Percentiles rank a stretch among this genome's conserved stretches.
These are phyloP conservation scores for Hipparchia semele DNA, from an alignment of 2,888 invertebrate species.

Conservation along the genomic window DNA sequence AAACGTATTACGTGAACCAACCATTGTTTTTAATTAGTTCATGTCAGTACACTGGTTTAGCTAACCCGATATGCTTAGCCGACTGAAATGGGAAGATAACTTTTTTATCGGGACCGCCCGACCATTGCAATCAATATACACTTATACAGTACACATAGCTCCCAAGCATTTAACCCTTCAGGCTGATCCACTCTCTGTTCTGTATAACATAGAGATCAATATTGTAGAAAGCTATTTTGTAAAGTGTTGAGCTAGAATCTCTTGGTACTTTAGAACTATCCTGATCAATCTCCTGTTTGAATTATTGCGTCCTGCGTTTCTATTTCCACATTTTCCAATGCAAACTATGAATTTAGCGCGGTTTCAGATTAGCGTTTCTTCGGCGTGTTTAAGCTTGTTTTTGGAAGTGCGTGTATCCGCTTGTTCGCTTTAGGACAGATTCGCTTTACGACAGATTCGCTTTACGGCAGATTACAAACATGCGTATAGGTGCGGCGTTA, in stretches of 20 bases:
- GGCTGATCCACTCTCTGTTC: constrained; percentile 1
- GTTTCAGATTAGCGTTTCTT: too few relatives aligned
- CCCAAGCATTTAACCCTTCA: background rate
- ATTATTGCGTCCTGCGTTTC: constrained; percentile 33
- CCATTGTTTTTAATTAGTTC: constrained; percentile 23
- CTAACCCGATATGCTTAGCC: constrained; percentile 11
- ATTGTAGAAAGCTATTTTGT: background rate
- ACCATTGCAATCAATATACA: constrained; percentile 33
- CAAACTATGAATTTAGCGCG: background rate
- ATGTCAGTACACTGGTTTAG: constrained; percentile 12
- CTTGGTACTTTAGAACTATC: constrained; percentile 38
- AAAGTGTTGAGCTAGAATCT: background rate
- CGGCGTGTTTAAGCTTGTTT: too few relatives aligned
- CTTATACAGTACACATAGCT: constrained; percentile 9
- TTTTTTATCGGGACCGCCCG: constrained; percentile 21
- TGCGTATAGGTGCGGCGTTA: too few relatives aligned
- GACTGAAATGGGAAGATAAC: constrained; percentile 24
- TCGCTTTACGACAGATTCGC: too few relatives aligned
- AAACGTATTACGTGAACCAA: background rate
- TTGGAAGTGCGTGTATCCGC: too few relatives aligned
- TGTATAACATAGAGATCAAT: background rate
- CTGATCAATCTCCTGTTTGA: constrained; percentile 40
- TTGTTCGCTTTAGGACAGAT: too few relatives aligned
- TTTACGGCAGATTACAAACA: too few relatives aligned
- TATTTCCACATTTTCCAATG: constrained; percentile 27